phyloP scores from a whole-genome alignment of 2,888 invertebrate species.

The Drosophila emarginata region DNA sequence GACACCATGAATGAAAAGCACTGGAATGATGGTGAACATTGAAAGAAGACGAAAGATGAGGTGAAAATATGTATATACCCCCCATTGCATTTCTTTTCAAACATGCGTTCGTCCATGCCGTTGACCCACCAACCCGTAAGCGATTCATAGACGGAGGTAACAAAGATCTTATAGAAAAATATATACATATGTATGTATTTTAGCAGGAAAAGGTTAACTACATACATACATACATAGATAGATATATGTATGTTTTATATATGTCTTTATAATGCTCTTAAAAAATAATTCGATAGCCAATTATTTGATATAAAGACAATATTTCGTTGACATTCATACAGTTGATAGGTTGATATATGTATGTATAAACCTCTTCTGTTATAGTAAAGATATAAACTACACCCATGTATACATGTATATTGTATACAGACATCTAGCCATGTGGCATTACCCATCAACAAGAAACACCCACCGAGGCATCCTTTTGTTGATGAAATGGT shows the following conservation, averaged over 20 bases:
- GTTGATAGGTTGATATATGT: background rate
- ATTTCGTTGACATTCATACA: background rate
- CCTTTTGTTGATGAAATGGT: slow-evolving; percentile 61
- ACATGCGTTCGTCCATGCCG: slow-evolving; percentile 60
- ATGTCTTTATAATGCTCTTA: too few relatives aligned
- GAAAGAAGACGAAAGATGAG: background rate
- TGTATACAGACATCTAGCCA: background rate
- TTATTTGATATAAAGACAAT: background rate
- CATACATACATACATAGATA: too few relatives aligned
- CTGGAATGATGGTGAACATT: slow-evolving; percentile 21
- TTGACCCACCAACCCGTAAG: slow-evolving; percentile 31
- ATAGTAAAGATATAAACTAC: background rate
- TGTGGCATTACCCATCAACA: slow-evolving; percentile 8
- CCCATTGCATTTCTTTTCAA: slow-evolving; percentile 61
- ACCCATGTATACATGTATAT: too few relatives aligned
- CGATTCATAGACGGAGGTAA: background rate
- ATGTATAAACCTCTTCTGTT: background rate
- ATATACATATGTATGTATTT: too few relatives aligned
- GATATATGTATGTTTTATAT: too few relatives aligned
- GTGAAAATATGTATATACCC: slow-evolving; percentile 1
- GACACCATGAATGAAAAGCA: background rate
- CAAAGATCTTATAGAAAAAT: too few relatives aligned
- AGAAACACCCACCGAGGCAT: background rate
- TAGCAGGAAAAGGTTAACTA: background rate
- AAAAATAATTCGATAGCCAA: background rate